phyloP scores from a whole-genome alignment of 2,797 vertebrate genomes.

The Scolopax rusticola region DNA sequence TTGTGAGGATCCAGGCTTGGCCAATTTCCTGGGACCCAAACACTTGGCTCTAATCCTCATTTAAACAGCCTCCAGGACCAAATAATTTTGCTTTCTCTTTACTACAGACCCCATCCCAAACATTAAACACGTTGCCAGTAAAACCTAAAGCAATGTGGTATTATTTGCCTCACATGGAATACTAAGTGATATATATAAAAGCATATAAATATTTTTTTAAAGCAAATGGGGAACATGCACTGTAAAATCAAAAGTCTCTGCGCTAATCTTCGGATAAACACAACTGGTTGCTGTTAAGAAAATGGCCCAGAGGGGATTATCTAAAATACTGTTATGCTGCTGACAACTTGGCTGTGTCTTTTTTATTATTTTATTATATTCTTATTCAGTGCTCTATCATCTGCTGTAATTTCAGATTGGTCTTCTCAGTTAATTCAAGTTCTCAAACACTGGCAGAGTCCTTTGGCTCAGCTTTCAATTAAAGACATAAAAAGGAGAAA shows the following conservation, averaged over 20 bases:
- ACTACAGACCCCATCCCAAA: background rate
- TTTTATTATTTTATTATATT: conserved; percentile 17
- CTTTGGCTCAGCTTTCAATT: background rate
- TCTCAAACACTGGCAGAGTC: background rate
- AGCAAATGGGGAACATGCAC: conserved; percentile 21
- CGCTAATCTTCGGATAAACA: conserved; percentile 48
- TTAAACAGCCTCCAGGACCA: conserved; percentile 25
- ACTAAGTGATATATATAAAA: background rate
- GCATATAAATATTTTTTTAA: background rate
- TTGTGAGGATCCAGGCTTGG: conserved; percentile 40
- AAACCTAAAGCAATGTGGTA: conserved; percentile 21
- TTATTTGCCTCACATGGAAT: conserved; percentile 42
- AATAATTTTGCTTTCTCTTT: conserved; percentile 26
- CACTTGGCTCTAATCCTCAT: conserved; percentile 41
- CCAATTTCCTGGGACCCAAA: conserved; percentile 58
- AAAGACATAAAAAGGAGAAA: background rate
- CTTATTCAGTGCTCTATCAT: background rate
- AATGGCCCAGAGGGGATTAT: conserved; percentile 45
- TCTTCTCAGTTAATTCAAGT: conserved; percentile 13
- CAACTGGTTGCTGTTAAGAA: conserved; percentile 66
- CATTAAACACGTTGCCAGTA: conserved; percentile 5
- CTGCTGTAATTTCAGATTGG: conserved; percentile 11
- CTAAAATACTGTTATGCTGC: conserved; percentile 31
- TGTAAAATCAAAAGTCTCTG: conserved; percentile 45
- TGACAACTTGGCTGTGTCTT: conserved; percentile 59